Evolutionary conservation across 2,888 invertebrate genomes (phyloP).

Genomic region (Melanostoma scalare): DNA sequence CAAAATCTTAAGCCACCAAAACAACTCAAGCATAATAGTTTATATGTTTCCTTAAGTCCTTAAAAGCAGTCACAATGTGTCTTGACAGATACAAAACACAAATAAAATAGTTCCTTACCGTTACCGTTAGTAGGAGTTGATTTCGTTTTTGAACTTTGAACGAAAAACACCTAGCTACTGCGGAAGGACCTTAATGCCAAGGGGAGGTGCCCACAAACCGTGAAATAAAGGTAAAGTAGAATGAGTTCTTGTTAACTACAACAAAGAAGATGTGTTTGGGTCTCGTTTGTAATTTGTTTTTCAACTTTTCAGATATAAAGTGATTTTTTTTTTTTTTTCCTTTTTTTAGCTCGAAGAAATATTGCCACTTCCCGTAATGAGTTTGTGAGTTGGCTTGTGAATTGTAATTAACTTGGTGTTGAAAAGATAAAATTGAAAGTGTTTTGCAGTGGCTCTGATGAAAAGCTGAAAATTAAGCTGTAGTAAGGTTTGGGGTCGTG

Average conservation of each 20-base stretch:
- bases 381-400: not conserved
- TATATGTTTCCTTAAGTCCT: conserved; percentile 26
- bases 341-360: not conserved
- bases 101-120: conserved; percentile 7
- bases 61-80: conserved; percentile 9
- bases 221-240: not conserved
- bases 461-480: not conserved
- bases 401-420: conserved; percentile 8
- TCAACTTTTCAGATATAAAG: conserved; percentile 31
- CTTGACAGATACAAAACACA: conserved; percentile 25
- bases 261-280: not conserved
- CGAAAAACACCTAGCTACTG: not conserved
- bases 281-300: conserved; percentile 35
- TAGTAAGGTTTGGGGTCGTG: not conserved
- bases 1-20: conserved; percentile 9
- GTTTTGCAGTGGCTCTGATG: conserved; percentile 2
- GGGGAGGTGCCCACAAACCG: conserved; percentile 5
- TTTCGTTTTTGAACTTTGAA: not conserved
- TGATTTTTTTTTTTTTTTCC: conserved; percentile 17
- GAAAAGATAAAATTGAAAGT: not conserved
- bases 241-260: conserved; percentile 19
- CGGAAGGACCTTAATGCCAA: no score
- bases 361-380: conserved; percentile 19
- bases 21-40: conserved; percentile 16
- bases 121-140: not conserved